Evolutionary conservation across 2,113 vertebrate species (phyloP).

Genomic region (Sciurus niger): DNA sequence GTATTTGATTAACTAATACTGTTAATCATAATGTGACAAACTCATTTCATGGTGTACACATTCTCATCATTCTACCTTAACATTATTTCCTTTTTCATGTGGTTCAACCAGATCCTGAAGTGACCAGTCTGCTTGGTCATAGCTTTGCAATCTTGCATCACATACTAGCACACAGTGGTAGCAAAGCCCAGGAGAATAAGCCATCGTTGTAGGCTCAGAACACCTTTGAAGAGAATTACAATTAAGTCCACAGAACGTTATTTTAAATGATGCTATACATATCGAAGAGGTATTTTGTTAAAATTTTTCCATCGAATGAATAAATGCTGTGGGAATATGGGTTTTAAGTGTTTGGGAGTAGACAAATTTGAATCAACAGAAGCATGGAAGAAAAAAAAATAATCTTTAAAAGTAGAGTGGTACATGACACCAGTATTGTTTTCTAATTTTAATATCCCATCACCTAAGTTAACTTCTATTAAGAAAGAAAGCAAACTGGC

Average conservation of each 20-base stretch:
- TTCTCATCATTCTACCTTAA: constrained; percentile 34
- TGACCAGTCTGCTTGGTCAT: neutral
- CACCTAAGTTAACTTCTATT: neutral
- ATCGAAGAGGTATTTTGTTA: neutral
- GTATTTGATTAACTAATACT: neutral
- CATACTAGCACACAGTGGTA: neutral
- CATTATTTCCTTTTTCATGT: neutral
- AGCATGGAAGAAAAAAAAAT: neutral
- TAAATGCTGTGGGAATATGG: neutral
- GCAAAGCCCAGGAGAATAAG: neutral
- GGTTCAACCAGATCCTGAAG: constrained; percentile 2
- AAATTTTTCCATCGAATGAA: constrained; percentile 42
- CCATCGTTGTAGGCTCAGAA: neutral
- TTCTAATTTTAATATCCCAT: constrained; percentile 35
- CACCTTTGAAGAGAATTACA: constrained; percentile 49
- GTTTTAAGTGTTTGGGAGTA: constrained; percentile 2
- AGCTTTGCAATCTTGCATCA: constrained; percentile 8
- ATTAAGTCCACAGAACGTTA: neutral
- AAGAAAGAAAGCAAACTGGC: neutral
- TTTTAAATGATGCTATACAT: neutral
- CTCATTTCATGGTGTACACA: neutral
- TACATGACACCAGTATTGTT: neutral
- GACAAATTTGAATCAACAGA: constrained; percentile 20
- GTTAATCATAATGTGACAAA: neutral
- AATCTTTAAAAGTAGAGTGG: neutral